These are phyloP conservation scores for Cassiopea andromeda DNA, from an alignment of 30 jellyfish, hydroid and myxozoan species.

Conservation along the genomic window DNA sequence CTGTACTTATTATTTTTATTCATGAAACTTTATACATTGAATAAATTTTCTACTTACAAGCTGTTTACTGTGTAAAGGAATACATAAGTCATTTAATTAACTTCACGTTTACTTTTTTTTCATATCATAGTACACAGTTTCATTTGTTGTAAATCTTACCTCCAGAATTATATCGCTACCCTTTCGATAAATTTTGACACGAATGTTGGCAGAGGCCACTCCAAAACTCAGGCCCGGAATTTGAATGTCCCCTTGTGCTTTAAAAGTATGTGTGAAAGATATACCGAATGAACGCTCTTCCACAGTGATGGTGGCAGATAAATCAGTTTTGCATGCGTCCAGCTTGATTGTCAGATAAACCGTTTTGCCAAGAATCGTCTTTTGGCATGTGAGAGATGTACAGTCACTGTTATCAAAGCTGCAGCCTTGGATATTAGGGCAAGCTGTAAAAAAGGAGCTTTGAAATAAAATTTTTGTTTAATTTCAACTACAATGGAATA, in stretches of 20 bases:
- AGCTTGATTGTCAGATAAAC: neutral
- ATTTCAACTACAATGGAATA: too few species aligned
- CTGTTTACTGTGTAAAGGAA: too few species aligned
- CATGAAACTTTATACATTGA: too few species aligned
- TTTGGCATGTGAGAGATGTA: conserved; percentile 2
- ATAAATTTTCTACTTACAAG: too few species aligned
- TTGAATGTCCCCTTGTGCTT: conserved; percentile 17
- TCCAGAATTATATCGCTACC: neutral
- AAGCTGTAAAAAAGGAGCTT: neutral
- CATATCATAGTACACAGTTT: neutral
- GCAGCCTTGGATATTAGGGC: conserved; percentile 45
- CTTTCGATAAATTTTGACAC: conserved; percentile 9
- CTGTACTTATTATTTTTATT: too few species aligned
- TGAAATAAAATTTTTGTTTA: too few species aligned
- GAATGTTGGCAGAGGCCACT: conserved; percentile 28
- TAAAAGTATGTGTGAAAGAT: conserved; percentile 20
- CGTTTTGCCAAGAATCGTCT: conserved; percentile 5
- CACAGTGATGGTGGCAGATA: conserved; percentile 5
- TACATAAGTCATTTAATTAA: too few species aligned
- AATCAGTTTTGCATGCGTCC: conserved; percentile 23
- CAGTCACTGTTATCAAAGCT: conserved; percentile 11
- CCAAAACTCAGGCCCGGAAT: conserved; percentile 41
- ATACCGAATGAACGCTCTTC: neutral
- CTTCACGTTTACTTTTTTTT: too few species aligned
- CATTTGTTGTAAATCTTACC: neutral